A percentile compares a stretch with the other conserved stretches of the same genome.
Conservation (phyloP, 2,888 invertebrate species). For the Lasioglossum oenotherae region DNA sequence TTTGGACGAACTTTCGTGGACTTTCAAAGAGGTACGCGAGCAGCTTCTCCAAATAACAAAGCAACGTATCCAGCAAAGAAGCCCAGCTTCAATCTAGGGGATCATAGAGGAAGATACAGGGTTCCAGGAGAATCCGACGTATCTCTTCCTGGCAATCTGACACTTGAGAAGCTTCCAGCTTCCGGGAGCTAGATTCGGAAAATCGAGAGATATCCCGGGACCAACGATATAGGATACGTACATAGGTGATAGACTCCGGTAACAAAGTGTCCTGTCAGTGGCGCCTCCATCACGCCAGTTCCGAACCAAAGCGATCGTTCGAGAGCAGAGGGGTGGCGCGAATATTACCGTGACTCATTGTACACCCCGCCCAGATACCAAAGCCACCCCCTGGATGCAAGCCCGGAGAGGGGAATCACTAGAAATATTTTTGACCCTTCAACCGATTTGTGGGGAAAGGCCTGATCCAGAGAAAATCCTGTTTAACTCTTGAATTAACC, state of each 20-base stretch:
- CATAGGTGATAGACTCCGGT: neutral
- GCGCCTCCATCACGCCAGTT: constrained; percentile 26
- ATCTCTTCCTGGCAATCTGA: constrained; percentile 8
- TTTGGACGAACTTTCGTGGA: neutral
- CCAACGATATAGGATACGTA: neutral
- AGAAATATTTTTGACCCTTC: neutral
- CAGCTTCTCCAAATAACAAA: neutral
- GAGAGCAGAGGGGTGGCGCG: constrained; percentile 21
- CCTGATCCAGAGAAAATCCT: neutral
- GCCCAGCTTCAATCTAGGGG: neutral
- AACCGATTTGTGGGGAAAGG: neutral
- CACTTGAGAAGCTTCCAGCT: constrained; percentile 11
- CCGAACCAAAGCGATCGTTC: constrained; percentile 17
- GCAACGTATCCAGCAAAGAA: neutral
- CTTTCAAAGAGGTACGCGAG: neutral
- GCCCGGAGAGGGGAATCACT: neutral
- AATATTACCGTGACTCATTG: constrained; percentile 46
- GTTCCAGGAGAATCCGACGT: neutral
- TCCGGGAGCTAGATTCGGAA: neutral
- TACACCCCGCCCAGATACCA: constrained; percentile 40
- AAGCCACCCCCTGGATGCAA: constrained; percentile 13
- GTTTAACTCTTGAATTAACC: neutral
- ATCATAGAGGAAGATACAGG: neutral
- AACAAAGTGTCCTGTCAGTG: constrained; percentile 28
- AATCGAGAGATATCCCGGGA: neutral